Base-by-base conservation (phyloP, 2,113 vertebrate genomes). In the Pheucticus melanocephalus region DNA sequence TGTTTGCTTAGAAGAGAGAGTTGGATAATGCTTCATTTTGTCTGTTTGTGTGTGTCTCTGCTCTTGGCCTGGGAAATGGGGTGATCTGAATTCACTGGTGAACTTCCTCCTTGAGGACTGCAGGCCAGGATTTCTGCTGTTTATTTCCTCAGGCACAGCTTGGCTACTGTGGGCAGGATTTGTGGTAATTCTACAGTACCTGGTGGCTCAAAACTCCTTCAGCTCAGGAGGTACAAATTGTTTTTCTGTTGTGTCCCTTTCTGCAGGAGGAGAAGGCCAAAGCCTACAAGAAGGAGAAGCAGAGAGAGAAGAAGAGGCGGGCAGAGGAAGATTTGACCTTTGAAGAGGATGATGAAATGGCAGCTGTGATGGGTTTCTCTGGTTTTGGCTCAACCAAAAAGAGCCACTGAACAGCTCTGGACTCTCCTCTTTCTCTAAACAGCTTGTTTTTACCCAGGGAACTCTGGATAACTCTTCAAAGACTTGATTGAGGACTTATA, bases 361-460 rank as follows among this genome's bases (percentile, higher is more conserved):
- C 99, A 33, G 99, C 99, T 21, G 99, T 99, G 81, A 99, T 99
- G 99, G 99, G 99, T 31, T 99, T 99, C 97, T 99, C 99, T 48
- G 99, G 99, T 14, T 99, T 99, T 0, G 99, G 99, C 71, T 99
- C 99, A 6, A 98, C 99, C 57, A 99, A 99, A 98, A 99, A 99
- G 98, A 98, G 87, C 94, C 98, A 99, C 97, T 99, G 98, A 99
- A 93, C 57, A 95, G 73, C 87, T 96, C 83, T 25, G 93, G 93
- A 96, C 97, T 96, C 78, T 95, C 63, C 77, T 84, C 77, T 93
- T 86, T 86, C 91, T 73, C 71, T 54, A 50, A 92, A 82, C 47
- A 87, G 35, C 50, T 97, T 88, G 90, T 95, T 98, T 97, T 92
- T 96, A 92, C 93, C 91, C 94, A 85, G 93, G 90, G 82, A 90